Base-by-base conservation (phyloP, 1,140 invertebrate species). In the Tetramorium alpestre region DNA sequence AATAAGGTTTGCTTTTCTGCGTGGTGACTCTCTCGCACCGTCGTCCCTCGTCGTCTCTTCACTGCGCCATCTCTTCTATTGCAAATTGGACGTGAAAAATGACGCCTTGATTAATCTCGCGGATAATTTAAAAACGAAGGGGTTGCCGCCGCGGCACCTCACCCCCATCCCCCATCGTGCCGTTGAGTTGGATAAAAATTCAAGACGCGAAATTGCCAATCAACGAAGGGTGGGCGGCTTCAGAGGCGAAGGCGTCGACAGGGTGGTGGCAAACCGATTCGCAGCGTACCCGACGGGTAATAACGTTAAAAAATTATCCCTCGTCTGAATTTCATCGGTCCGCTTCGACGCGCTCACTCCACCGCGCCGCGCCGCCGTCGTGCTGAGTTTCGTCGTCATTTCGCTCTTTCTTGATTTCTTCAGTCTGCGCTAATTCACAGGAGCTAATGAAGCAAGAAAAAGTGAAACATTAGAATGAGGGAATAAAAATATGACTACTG, bases 51-150 rank as follows among this genome's bases (percentile, higher is more conserved):
- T 80, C 73, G 7, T 67, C 64, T 65, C 77, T 70, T 60, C 33
- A 72, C 58, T 76, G 88, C 81, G 70, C 85, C 91, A 82, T 87
- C 91, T 94, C 94, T 94, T 84, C 95, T 95, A 95, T 95, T 95
- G 95, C 93, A 95, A 95, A 95, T 95, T 95, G 94, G 95, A 95
- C 95, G 95, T 95, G 95, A 95, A 95, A 95, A 95, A 95, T 95
- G 95, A 95, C 93, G 94, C 95, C 95, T 95, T 95, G 94, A 95
- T 95, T 95, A 95, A 95, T 95, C 94, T 95, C 91, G 91, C 93
- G 94, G 95, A 95, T 95, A 95, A 95, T 95, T 95, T 95, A 94
- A 95, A 95, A 95, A 95, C 93, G 95, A 95, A 95, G 94, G 95
- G 95, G 94, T 95, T 95, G 93, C 92, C 78, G 86, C 88, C 76